phyloP scores from a whole-genome alignment of 2,797 vertebrate genomes.

The Furcifer pardalis region DNA sequence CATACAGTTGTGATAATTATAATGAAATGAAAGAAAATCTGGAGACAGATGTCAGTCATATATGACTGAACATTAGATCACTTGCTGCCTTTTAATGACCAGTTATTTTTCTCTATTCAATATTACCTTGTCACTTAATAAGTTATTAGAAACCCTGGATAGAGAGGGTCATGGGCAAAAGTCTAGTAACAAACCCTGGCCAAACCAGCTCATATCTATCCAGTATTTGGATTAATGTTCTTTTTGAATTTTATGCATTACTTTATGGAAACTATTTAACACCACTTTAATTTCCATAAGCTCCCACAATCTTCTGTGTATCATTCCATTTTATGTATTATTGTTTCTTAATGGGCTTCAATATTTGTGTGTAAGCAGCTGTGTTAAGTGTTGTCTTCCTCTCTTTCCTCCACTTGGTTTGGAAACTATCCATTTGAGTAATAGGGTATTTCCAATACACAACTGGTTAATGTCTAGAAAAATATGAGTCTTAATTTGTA shows the following conservation, averaged over 20 bases:
- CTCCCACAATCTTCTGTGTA: constrained; percentile 10
- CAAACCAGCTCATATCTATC: neutral
- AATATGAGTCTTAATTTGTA: constrained; percentile 76
- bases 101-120: neutral
- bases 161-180: neutral
- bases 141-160: neutral
- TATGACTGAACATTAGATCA: neutral
- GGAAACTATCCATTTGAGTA: constrained; percentile 11
- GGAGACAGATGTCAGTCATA: neutral
- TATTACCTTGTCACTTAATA: neutral
- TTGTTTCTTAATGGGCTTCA: constrained; percentile 21
- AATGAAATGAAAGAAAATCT: neutral
- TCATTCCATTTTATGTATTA: constrained; percentile 6
- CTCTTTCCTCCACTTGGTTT: constrained; percentile 4
- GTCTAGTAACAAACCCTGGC: neutral
- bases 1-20: accelerated
- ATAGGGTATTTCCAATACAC: constrained; percentile 42
- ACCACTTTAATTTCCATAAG: constrained; percentile 20
- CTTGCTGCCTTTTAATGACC: neutral
- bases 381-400: constrained; percentile 16
- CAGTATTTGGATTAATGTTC: neutral
- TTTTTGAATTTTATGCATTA: constrained; percentile 1
- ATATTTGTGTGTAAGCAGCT: constrained; percentile 8
- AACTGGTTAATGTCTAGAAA: constrained; percentile 66
- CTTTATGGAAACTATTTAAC: constrained; percentile 13